Evolutionary conservation across 92 coral and sea anemone genomes (phyloP), one percentile per base, ranked within the genome.

Genomic region (Zoanthus sociatus): DNA sequence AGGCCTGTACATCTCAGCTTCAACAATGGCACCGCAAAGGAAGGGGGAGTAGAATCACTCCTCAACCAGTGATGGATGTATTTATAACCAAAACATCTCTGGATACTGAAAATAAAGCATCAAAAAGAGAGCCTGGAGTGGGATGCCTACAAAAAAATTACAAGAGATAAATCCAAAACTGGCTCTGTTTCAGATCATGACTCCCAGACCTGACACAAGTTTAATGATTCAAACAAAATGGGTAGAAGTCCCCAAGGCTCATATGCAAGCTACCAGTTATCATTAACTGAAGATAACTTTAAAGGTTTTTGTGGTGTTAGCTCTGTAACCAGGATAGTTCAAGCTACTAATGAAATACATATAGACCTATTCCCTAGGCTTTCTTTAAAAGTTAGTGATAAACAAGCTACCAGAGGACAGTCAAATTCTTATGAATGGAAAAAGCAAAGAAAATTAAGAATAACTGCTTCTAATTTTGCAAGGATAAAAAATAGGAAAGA

Each of bases 381-480:
- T 56, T 16, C 64, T 56, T 56, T 56, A 56, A 56, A 56, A 56
- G 64, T 56, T 56, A 5, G 64, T 56, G 64, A 56, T 56, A 56
- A 79, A 56, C 64, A 56, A 56, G 64, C 64, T 56, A 56, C 64
- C 64, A 56, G 85, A 73, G 91, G 67, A 16, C 93, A 94, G 87
- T 83, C 93, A 1, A 78, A 32, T 0, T 92, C 90, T 55, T 84
- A 87, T 50, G 74, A 73, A 75, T 92, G 94, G 97, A 81, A 76
- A 55, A 47, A 90, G 45, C 89, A 90, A 75, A 83, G 89, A n/a
- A 78, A 66, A 81, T 94, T 73, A 85, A 58, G 93, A 70, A 54
- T 94, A 56, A 92, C 94, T 78, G 90, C 97, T 0, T 94, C 97
- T 33, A 94, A 92, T 45, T 94, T 90, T 82, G 76, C 83, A n/a